A percentile compares a stretch with the other conserved stretches of the same genome.
Conservation (phyloP, 2,113 vertebrate genomes). For the Perca flavescens region DNA sequence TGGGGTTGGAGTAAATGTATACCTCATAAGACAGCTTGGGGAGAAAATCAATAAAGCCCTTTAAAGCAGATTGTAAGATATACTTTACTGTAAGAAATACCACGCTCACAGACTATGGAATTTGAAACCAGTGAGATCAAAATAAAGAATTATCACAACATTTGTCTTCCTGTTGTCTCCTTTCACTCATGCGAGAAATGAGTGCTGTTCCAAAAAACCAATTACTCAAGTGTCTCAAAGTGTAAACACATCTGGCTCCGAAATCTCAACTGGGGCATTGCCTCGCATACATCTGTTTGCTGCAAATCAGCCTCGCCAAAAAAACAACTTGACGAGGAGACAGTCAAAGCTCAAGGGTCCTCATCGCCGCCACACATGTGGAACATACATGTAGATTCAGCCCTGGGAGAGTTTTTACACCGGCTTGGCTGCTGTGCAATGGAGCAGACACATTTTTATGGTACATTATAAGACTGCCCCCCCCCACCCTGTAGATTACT, state of each 20-base stretch:
- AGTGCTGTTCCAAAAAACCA: conserved; percentile 17
- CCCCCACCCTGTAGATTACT: conserved; percentile 16
- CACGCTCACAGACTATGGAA: background rate
- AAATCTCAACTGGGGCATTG: conserved; percentile 46
- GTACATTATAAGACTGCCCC: conserved; percentile 27
- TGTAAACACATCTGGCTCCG: conserved; percentile 66
- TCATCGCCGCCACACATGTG: conserved; percentile 53
- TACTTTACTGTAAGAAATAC: background rate
- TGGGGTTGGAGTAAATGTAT: background rate
- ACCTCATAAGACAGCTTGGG: background rate
- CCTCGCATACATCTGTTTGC: conserved; percentile 54
- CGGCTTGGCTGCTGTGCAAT: conserved; percentile 53
- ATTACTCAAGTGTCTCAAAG: conserved; percentile 20
- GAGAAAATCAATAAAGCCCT: background rate
- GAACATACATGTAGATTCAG: conserved; percentile 45
- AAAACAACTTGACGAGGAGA: conserved; percentile 54
- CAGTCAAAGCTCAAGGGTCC: conserved; percentile 44
- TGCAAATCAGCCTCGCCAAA: conserved; percentile 47
- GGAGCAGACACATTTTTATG: conserved; percentile 52
- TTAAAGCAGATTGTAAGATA: background rate
- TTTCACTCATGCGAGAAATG: conserved; percentile 33
- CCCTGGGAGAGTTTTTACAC: conserved; percentile 52
- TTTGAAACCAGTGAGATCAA: conserved; percentile 9
- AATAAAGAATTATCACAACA: background rate
- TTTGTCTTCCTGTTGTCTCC: conserved; percentile 3